Percentiles rank a stretch among this genome's conserved stretches.
Conservation (phyloP, 2,888 invertebrate genomes). For the Cataglyphis livida region DNA sequence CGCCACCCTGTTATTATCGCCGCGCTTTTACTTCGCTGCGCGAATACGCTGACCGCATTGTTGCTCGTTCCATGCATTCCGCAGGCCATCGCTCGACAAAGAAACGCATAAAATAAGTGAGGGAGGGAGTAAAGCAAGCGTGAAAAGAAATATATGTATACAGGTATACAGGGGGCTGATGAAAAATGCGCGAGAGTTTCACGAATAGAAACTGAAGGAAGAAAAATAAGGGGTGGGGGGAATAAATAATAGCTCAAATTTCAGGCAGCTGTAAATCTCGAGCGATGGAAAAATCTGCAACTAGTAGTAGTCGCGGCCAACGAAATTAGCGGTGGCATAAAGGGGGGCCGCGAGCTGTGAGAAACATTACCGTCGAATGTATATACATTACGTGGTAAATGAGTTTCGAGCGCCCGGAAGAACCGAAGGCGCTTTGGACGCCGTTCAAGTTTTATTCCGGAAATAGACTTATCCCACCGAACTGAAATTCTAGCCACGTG, state of each 20-base stretch:
- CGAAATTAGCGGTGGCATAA: conserved; percentile 28
- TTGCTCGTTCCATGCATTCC: conserved; percentile 5
- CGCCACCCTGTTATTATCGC: conserved; percentile 1
- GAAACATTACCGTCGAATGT: background rate
- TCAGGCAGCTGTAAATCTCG: conserved; percentile 23
- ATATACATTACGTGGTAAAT: background rate
- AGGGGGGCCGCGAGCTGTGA: background rate
- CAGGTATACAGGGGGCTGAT: background rate
- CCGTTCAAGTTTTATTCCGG: conserved; percentile 40
- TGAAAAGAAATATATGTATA: conserved; percentile 22
- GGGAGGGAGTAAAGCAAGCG: conserved; percentile 21
- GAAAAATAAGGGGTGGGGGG: background rate
- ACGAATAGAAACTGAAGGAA: background rate
- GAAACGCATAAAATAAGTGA: background rate
- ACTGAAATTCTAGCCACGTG: conserved; percentile 37
- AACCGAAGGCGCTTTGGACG: background rate
- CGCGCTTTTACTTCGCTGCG: conserved; percentile 22
- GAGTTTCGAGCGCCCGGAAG: conserved; percentile 29
- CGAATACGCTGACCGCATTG: conserved; percentile 14
- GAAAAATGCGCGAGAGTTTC: conserved; percentile 7
- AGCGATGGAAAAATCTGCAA: background rate
- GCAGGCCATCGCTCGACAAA: conserved; percentile 15
- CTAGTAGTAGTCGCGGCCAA: background rate
- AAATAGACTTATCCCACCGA: conserved; percentile 43
- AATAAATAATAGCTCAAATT: conserved; percentile 32